Conservation (phyloP, 1,140 invertebrate genomes). For the Macrocentrus cingulum region DNA sequence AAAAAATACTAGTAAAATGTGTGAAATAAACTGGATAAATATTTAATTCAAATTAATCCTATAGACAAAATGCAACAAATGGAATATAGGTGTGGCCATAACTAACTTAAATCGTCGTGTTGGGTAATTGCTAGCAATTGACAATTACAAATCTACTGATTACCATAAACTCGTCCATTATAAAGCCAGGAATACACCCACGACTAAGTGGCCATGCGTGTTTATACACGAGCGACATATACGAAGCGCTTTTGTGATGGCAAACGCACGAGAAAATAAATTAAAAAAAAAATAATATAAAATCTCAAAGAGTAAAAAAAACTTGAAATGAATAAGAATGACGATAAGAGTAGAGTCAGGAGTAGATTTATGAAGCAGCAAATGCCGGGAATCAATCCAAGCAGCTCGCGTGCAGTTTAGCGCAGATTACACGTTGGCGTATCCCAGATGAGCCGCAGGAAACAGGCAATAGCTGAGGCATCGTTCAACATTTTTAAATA, state of each 20-base stretch:
- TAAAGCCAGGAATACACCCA: neutral
- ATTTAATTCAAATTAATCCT: too few relatives aligned
- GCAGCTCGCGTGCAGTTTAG: slow-evolving; percentile 27
- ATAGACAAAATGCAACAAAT: too few relatives aligned
- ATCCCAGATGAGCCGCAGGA: slow-evolving; percentile 21
- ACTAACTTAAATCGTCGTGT: slow-evolving; percentile 15
- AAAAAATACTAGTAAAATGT: too few relatives aligned
- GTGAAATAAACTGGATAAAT: too few relatives aligned
- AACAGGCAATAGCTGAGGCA: slow-evolving; percentile 24
- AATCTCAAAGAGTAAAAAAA: neutral
- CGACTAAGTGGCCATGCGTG: neutral
- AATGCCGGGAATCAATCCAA: slow-evolving; percentile 32
- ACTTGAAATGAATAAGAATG: slow-evolving; percentile 1
- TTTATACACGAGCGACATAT: too few relatives aligned
- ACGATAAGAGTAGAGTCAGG: slow-evolving; percentile 29
- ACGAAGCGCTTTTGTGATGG: neutral
- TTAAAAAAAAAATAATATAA: neutral
- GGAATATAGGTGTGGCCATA: slow-evolving; percentile 14
- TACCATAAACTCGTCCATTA: slow-evolving; percentile 13
- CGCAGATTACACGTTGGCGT: slow-evolving; percentile 29
- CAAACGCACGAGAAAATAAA: neutral
- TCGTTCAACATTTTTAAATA: slow-evolving; percentile 21
- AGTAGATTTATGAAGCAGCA: slow-evolving; percentile 29
- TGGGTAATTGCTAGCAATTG: slow-evolving; percentile 14
- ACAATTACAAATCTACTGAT: slow-evolving; percentile 18